Conservation (phyloP, 2,888 invertebrate species). For the Thecocarcelia acutangulata region DNA sequence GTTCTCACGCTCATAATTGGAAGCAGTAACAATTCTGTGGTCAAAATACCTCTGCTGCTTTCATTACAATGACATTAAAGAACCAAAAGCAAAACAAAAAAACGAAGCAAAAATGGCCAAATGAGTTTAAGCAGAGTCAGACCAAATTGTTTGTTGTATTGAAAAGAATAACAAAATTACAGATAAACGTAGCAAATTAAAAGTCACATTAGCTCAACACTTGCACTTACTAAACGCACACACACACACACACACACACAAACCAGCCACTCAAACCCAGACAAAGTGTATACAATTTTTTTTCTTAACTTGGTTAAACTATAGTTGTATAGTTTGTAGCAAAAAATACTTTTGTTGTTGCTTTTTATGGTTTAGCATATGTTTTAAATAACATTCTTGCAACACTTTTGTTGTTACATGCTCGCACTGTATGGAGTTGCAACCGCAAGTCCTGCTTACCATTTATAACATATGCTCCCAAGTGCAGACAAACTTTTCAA, state of each 20-base stretch:
- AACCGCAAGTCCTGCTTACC: conserved; percentile 63
- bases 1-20: not conserved
- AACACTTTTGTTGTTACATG: conserved; percentile 31
- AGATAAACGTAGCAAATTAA: conserved; percentile 61
- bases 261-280: conserved; percentile 7
- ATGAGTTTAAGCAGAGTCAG: not conserved
- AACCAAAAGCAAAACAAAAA: conserved; percentile 10
- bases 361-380: conserved; percentile 58
- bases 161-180: conserved; percentile 23
- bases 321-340: conserved; percentile 16
- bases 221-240: conserved; percentile 46
- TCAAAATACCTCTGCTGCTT: conserved; percentile 46
- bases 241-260: conserved; percentile 27
- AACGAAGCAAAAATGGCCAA: not conserved
- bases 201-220: conserved; percentile 57
- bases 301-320: conserved; percentile 37
- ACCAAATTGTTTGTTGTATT: not conserved
- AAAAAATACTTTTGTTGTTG: conserved; percentile 29
- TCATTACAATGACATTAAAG: conserved; percentile 51
- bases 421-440: not conserved
- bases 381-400: conserved; percentile 51
- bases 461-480: conserved; percentile 57
- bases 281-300: conserved; percentile 12
- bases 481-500: conserved; percentile 64
- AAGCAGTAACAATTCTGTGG: conserved; percentile 47